Percentiles rank a stretch among this genome's conserved stretches.
Conservation (phyloP, 2,113 vertebrate genomes). For the Excalfactoria chinensis region DNA sequence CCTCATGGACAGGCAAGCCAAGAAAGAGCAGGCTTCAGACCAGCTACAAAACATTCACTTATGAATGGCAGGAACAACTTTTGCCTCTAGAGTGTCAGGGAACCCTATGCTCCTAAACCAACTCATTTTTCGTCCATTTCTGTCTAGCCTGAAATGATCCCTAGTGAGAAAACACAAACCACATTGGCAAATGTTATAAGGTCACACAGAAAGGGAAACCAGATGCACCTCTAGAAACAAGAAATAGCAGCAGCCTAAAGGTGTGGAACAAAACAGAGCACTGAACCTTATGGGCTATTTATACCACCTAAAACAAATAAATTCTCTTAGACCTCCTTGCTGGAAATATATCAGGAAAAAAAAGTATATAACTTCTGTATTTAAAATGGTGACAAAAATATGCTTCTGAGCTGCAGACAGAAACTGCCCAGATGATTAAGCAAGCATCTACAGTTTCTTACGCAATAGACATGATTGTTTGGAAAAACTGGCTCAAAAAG, state of each 20-base stretch:
- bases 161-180: background rate
- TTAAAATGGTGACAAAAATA: background rate
- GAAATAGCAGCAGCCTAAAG: background rate
- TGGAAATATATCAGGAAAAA: background rate
- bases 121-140: background rate
- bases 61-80: background rate
- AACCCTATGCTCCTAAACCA: background rate
- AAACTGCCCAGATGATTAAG: background rate
- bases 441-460: background rate
- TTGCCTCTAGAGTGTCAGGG: accelerated
- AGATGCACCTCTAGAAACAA: background rate
- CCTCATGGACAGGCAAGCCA: background rate
- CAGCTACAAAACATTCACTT: accelerated
- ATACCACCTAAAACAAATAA: background rate
- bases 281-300: background rate
- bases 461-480: background rate
- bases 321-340: background rate
- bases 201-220: background rate
- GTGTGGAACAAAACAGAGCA: background rate
- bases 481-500: background rate
- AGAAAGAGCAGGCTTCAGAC: background rate
- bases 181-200: background rate
- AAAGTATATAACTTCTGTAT: background rate
- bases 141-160: background rate
- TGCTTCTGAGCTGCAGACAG: background rate